Base-by-base conservation (phyloP, 1,140 invertebrate species). In the Drosophila asahinai region DNA sequence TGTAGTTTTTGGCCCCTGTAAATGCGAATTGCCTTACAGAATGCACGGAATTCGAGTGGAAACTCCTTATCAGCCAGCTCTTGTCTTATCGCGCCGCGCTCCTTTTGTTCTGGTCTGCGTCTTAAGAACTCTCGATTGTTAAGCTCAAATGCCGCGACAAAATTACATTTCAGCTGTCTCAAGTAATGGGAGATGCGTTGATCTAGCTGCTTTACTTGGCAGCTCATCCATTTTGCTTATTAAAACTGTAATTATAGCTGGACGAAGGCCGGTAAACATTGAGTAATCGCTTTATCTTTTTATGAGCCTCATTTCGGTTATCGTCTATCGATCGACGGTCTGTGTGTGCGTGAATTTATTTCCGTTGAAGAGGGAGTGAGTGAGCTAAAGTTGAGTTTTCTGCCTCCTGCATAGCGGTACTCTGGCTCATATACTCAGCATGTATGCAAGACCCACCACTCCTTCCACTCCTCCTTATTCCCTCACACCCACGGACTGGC, bases 101-200 rank as follows among this genome's bases (percentile, higher is more conserved):
- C 30, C 47, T 52, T 73, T 61, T 60, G 52, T 73, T 70, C 30
- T 42, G 22, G 22, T 42, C 45, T 65, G 42, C 7, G 60, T 76
- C 36, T 57, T 66, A 40, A 27, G 17, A 66, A 66, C 43, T 77
- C 58, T 58, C 47, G 45, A 67, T 59, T 74, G 17, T 59, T 55
- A 63, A 52, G 33, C 22, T 17, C 33, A 38, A 38, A 27, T 15
- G 12, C 11, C 45, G 30, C 25, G 65, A 71, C 71, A 80, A 80
- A 83, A 72, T 67, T 71, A 67, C 62, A 55, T 54, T 73, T 81
- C 47, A 51, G 51, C 63, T 80, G 81, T 64, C 67, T 68, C 73
- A 74, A 68, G 77, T 74, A 33, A 27, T 38, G 22, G 43, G n/a
- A 15, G 54, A 55, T 30, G 14, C 19, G 12, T 67, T 68, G 45